Conservation (phyloP, 2,113 vertebrate genomes). For the Orthonyx spaldingii region DNA sequence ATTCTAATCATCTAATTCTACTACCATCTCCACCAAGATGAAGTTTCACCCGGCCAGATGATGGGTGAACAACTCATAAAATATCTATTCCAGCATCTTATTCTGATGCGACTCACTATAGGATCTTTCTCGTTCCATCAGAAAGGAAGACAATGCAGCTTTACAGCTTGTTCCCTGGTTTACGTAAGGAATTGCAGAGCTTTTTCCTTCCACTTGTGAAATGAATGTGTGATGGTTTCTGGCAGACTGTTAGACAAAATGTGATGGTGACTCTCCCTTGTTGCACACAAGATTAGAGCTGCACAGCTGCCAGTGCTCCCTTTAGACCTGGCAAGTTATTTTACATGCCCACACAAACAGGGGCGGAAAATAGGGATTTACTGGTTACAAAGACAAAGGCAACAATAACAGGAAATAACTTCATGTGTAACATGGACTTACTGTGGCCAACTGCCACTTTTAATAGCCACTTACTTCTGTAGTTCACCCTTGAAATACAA, state of each 20-base stretch:
- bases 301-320: background rate
- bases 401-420: background rate
- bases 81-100: background rate
- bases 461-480: background rate
- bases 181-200: background rate
- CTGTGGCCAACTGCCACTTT: background rate
- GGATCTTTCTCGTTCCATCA: background rate
- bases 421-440: background rate
- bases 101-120: background rate
- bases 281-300: background rate
- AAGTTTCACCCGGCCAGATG: background rate
- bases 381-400: background rate
- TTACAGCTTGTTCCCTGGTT: background rate
- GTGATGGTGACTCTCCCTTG: background rate
- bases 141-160: background rate
- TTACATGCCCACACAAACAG: background rate
- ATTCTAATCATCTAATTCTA: background rate
- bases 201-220: slow-evolving; percentile 25
- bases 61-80: background rate
- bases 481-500: background rate
- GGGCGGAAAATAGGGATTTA: background rate
- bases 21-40: background rate
- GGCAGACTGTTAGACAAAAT: slow-evolving; percentile 16
- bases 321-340: background rate
- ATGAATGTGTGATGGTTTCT: slow-evolving; percentile 1